Evolutionary conservation across 2,888 invertebrate species (phyloP).

Genomic region (Dolichomitus sp.): DNA sequence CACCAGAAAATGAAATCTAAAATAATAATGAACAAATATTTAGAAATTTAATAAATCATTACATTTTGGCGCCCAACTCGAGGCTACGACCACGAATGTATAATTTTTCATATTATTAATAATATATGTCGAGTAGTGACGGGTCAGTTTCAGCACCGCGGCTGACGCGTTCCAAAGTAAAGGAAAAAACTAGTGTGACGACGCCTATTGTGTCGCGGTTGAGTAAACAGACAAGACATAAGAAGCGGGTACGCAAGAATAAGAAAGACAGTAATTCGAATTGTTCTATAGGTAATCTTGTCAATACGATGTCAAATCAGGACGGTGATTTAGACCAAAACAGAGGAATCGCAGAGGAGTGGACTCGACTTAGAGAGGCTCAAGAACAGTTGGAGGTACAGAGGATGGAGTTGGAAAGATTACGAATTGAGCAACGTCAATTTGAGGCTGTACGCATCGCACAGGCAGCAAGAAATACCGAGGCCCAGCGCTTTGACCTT

Average conservation of each 20-base stretch:
- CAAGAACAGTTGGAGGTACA: background rate
- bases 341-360: background rate
- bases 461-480: background rate
- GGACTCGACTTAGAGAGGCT: background rate
- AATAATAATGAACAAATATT: too few species aligned
- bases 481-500: background rate
- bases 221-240: background rate
- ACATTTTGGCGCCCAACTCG: slow-evolving; percentile 31
- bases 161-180: background rate
- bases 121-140: background rate
- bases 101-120: background rate
- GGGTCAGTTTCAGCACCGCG: background rate
- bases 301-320: background rate
- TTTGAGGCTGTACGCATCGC: background rate
- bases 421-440: background rate
- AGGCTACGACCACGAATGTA: slow-evolving; percentile 19
- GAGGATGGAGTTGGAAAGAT: background rate
- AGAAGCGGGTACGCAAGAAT: background rate
- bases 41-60: too few species aligned
- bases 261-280: background rate
- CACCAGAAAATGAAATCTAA: too few species aligned
- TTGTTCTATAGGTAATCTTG: background rate
- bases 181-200: background rate
- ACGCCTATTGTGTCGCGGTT: background rate
- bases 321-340: background rate